Conservation (phyloP, 1,140 invertebrate species). For the Hirudo medicinalis region DNA sequence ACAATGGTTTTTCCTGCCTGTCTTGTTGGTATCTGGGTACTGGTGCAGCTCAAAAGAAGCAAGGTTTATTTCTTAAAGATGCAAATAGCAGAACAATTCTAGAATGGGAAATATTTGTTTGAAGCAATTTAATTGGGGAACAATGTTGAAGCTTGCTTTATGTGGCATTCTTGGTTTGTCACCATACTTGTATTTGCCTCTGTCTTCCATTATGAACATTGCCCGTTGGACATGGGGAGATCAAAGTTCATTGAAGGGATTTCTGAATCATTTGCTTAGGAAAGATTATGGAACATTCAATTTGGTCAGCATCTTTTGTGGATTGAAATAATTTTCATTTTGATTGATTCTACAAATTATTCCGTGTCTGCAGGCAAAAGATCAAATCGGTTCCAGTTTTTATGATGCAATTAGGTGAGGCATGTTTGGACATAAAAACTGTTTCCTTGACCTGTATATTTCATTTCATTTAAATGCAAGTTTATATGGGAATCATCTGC, state of each 20-base stretch:
- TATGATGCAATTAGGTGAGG: neutral
- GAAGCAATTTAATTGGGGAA: conserved; percentile 25
- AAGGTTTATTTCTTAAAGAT: neutral
- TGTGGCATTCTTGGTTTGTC: conserved; percentile 28
- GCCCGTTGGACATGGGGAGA: conserved; percentile 38
- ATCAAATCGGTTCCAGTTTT: conserved; percentile 5
- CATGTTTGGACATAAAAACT: neutral
- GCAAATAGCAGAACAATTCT: neutral
- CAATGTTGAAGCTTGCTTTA: conserved; percentile 24
- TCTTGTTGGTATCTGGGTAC: conserved; percentile 30
- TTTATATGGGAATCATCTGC: conserved; percentile 8
- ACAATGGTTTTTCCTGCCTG: conserved; percentile 34
- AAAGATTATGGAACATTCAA: conserved; percentile 38
- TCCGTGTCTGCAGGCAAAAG: conserved; percentile 26
- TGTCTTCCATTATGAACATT: conserved; percentile 27
- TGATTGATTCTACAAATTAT: neutral
- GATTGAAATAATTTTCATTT: neutral
- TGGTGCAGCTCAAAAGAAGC: conserved; percentile 22
- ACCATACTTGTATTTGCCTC: conserved; percentile 35
- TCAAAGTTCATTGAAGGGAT: conserved; percentile 31
- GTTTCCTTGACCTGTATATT: neutral
- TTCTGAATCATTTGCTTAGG: conserved; percentile 34
- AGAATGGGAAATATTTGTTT: neutral
- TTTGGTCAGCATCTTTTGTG: conserved; percentile 27
- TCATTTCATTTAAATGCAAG: neutral